phyloP scores from a whole-genome alignment of 2,113 vertebrate species.

The Chaenogobius annularis region DNA sequence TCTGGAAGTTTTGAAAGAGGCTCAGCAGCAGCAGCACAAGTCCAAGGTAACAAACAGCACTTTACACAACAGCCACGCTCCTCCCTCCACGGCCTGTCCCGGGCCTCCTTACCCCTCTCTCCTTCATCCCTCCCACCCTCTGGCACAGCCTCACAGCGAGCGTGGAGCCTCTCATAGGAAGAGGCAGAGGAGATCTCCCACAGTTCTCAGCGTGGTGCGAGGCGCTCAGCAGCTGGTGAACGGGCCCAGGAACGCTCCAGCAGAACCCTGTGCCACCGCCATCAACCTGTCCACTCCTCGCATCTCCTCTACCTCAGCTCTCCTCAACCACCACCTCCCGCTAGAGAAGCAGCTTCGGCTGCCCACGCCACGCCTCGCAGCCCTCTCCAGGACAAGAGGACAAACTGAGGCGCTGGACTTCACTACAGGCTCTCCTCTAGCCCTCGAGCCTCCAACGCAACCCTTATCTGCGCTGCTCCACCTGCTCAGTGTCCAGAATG shows the following conservation, averaged over 20 bases:
- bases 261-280: constrained; percentile 52
- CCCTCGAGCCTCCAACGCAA: constrained; percentile 73
- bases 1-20: constrained; percentile 65
- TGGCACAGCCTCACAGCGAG: constrained; percentile 66
- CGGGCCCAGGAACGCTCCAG: constrained; percentile 45
- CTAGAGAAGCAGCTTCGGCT: constrained; percentile 58
- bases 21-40: constrained; percentile 52
- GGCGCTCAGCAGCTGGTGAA: constrained; percentile 62
- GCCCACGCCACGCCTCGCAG: constrained; percentile 37
- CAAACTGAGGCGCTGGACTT: constrained; percentile 65
- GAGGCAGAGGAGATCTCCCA: constrained; percentile 64
- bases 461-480: constrained; percentile 77
- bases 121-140: constrained; percentile 63
- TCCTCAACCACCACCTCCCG: constrained; percentile 48
- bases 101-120: constrained; percentile 65
- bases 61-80: constrained; percentile 82
- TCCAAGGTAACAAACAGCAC: constrained; percentile 85
- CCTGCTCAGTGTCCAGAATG: constrained; percentile 74
- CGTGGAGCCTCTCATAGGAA: constrained; percentile 65
- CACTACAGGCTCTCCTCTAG: constrained; percentile 59
- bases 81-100: constrained; percentile 55
- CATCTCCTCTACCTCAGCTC: constrained; percentile 69
- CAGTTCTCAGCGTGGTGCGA: constrained; percentile 61
- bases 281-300: constrained; percentile 69
- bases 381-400: constrained; percentile 47